phyloP scores from a whole-genome alignment of 2,888 invertebrate genomes.

The Perdita meconis region DNA sequence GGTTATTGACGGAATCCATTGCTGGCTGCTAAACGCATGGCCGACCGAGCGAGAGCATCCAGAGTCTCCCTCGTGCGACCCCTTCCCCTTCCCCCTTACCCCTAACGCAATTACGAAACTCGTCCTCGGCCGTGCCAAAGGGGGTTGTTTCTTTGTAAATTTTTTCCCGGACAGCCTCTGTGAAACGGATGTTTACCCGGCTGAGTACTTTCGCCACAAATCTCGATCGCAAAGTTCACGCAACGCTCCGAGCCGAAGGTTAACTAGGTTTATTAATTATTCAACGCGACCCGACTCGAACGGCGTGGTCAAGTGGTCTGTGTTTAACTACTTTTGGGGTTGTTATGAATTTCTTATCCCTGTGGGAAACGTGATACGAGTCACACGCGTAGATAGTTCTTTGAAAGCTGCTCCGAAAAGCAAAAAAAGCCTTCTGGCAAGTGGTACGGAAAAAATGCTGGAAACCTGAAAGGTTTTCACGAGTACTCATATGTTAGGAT shows the following conservation, averaged over 20 bases:
- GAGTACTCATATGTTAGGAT: no score
- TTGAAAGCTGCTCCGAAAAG: no score
- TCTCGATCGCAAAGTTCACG: slow-evolving; percentile 50
- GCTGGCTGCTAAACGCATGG: slow-evolving; percentile 69
- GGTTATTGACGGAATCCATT: slow-evolving; percentile 73
- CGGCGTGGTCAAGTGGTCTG: background rate
- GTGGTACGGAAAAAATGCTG: no score
- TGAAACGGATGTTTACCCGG: slow-evolving; percentile 64
- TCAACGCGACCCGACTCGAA: background rate
- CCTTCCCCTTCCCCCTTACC: slow-evolving; percentile 30
- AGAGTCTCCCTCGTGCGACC: slow-evolving; percentile 48
- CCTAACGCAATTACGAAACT: slow-evolving; percentile 73
- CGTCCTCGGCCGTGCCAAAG: slow-evolving; percentile 64
- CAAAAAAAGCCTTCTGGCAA: no score
- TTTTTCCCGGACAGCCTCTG: slow-evolving; percentile 29
- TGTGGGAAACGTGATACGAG: no score
- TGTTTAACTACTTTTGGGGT: background rate
- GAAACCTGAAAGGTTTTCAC: no score
- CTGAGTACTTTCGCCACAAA: slow-evolving; percentile 56
- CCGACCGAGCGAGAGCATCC: slow-evolving; percentile 63
- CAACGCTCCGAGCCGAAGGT: slow-evolving; percentile 4
- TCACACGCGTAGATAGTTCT: no score
- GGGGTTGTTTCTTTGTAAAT: slow-evolving; percentile 51
- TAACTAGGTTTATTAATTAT: slow-evolving; percentile 5
- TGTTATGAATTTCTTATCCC: background rate